phyloP scores from a whole-genome alignment of 2,797 vertebrate species.

The Chiroxiphia lanceolata region DNA sequence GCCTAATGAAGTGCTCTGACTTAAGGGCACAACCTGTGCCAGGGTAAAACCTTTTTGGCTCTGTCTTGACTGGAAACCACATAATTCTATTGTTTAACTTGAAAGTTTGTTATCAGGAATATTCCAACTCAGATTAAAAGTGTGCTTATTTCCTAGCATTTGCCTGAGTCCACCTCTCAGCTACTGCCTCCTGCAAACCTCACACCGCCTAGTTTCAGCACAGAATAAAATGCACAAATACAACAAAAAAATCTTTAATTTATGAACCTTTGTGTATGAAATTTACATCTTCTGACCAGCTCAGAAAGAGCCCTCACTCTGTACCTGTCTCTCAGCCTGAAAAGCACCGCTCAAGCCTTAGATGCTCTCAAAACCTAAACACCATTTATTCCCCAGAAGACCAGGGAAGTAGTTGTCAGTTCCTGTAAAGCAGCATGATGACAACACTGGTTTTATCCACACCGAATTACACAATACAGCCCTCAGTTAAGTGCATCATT shows the following conservation, averaged over 20 bases:
- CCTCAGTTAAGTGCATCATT: background rate
- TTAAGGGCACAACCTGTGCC: background rate
- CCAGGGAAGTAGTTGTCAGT: background rate
- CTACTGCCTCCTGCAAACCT: background rate
- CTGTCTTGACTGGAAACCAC: background rate
- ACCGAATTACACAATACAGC: background rate
- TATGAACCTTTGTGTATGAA: background rate
- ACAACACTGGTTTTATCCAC: background rate
- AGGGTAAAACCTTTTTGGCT: background rate
- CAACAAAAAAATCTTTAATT: background rate
- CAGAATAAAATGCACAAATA: background rate
- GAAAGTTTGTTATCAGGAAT: background rate
- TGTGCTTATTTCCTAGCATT: background rate
- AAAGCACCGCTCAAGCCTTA: background rate
- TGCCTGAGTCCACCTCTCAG: background rate
- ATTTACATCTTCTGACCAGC: background rate
- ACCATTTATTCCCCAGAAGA: background rate
- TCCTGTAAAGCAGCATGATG: background rate
- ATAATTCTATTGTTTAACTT: background rate
- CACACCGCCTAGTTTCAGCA: background rate
- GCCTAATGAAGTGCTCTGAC: background rate
- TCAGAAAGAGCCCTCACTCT: background rate
- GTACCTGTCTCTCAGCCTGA: background rate
- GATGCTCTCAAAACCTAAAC: background rate
- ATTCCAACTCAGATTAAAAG: background rate